A percentile compares a stretch with the other conserved stretches of the same genome.
phyloP scores from a whole-genome alignment of 2,113 vertebrate species.

The cattle (Bos taurus) region ARS-UCD2.0 NC_037348.1:3041001-3041500 shows the following conservation, averaged over 20 bases:
- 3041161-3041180: not conserved
- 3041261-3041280: not conserved
- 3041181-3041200: not conserved
- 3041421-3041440: not conserved
- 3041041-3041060: not conserved
- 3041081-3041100: not conserved
- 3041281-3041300: not conserved
- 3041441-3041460: not conserved
- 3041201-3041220: not conserved
- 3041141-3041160: not conserved
- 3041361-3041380: not conserved
- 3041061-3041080: not conserved
- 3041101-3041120: not conserved
- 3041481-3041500: not conserved
- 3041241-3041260: not conserved
- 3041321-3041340: not conserved
- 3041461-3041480: not conserved
- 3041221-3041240: fast-evolving
- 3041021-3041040: not conserved
- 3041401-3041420: not conserved
- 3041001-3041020: not conserved
- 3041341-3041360: not conserved
- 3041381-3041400: not conserved
- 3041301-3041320: not conserved
- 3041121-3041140: not conserved